Percentiles rank a stretch among this genome's conserved stretches.
Evolutionary conservation across 2,113 vertebrate species (phyloP).

Genomic region (Thunnus thynnus): DNA sequence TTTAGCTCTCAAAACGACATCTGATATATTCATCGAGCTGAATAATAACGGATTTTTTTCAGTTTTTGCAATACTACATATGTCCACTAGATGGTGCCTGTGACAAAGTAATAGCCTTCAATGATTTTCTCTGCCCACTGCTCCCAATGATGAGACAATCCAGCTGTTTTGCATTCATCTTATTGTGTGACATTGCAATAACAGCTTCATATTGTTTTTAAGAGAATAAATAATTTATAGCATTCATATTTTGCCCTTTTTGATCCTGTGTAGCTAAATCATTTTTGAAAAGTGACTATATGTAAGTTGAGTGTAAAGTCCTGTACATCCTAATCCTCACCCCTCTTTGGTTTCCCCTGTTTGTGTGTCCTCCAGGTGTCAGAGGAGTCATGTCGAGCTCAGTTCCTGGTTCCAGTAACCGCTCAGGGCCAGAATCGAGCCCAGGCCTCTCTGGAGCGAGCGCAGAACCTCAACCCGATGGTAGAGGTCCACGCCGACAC

Average conservation of each 20-base stretch:
- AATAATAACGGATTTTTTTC: not conserved
- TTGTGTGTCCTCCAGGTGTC: constrained; percentile 84
- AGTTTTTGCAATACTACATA: not conserved
- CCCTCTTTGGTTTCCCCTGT: not conserved
- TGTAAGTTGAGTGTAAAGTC: not conserved
- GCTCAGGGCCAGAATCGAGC: constrained; percentile 90
- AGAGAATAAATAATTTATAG: not conserved
- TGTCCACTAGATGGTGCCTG: constrained; percentile 41
- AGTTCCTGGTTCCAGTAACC: constrained; percentile 90
- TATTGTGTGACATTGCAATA: not conserved
- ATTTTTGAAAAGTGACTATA: not conserved
- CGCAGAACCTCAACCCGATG: constrained; percentile 97
- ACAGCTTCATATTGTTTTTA: not conserved
- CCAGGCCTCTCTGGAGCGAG: constrained; percentile 90
- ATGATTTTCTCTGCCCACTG: not conserved
- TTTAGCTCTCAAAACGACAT: not conserved
- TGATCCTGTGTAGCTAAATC: not conserved
- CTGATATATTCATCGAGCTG: not conserved
- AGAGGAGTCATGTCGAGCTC: constrained; percentile 88
- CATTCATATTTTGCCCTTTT: not conserved
- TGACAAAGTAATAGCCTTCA: not conserved
- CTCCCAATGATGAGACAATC: not conserved
- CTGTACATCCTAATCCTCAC: not conserved
- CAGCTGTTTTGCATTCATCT: not conserved
- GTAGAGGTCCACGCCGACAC: constrained; percentile 92